Percentiles rank a stretch among this genome's conserved stretches.
phyloP scores from a whole-genome alignment of 92 coral and sea anemone genomes.

The Epizoanthus fatuus region DNA sequence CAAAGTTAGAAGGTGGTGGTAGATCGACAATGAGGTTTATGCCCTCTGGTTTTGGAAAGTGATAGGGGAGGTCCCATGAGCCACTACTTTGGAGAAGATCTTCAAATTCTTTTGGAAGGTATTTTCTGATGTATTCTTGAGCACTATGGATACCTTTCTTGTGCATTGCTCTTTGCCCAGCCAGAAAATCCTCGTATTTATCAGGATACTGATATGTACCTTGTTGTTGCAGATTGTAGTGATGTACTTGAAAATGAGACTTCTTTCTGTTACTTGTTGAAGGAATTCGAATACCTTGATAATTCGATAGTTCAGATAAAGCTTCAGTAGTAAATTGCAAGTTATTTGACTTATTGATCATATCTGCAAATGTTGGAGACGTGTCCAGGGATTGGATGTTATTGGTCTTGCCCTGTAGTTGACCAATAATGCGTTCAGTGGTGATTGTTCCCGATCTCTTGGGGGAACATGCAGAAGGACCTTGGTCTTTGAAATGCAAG shows the following conservation, averaged over 20 bases:
- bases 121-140: constrained; percentile 40
- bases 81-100: neutral
- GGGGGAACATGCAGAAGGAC: neutral
- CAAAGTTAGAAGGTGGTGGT: no score
- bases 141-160: constrained; percentile 35
- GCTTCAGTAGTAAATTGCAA: constrained; percentile 20
- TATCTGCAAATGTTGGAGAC: no score
- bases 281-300: constrained; percentile 1
- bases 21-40: no score
- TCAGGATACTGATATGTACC: constrained; percentile 19
- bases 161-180: constrained; percentile 23
- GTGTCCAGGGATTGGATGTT: constrained; percentile 41
- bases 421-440: constrained; percentile 41
- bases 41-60: no score
- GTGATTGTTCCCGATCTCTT: constrained; percentile 45
- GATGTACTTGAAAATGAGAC: constrained; percentile 7
- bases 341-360: no score
- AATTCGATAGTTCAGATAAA: constrained; percentile 4
- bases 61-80: no score
- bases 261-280: constrained; percentile 31
- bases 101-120: constrained; percentile 40
- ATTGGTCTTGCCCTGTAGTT: constrained; percentile 46
- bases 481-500: constrained; percentile 33
- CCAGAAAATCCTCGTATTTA: constrained; percentile 32
- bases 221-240: neutral